A percentile compares a stretch with the other conserved stretches of the same genome.
phyloP scores from a whole-genome alignment of 2,113 vertebrate species.

The Tichodroma muraria region DNA sequence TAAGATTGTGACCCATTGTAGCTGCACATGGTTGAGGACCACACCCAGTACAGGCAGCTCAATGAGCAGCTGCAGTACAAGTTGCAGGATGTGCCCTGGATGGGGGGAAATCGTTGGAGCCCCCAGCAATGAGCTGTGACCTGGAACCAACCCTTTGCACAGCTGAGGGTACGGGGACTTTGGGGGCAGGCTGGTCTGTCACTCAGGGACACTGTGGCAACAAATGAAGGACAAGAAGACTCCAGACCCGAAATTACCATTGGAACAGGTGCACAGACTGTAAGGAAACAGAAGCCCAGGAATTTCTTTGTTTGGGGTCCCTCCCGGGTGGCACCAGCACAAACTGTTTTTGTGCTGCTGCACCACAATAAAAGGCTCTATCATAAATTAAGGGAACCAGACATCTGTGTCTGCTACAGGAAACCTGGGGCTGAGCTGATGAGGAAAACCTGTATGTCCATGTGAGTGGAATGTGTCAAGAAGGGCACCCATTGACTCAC shows the following conservation, averaged over 20 bases:
- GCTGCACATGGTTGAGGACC: neutral
- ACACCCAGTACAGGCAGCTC: neutral
- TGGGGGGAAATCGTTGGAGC: neutral
- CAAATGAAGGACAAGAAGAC: neutral
- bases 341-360: neutral
- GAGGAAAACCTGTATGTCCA: neutral
- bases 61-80: neutral
- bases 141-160: neutral
- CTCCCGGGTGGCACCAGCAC: accelerated
- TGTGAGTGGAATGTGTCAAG: neutral
- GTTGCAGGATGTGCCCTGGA: neutral
- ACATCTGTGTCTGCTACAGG: neutral
- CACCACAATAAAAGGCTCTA: neutral
- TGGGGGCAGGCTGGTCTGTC: accelerated
- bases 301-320: neutral
- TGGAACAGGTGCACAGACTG: neutral
- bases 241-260: neutral
- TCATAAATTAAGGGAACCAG: neutral
- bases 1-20: neutral
- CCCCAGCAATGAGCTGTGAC: accelerated
- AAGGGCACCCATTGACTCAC: neutral
- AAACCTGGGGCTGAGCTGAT: neutral
- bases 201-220: neutral
- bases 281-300: neutral
- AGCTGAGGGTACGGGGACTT: neutral